phyloP scores from a whole-genome alignment of 2,113 vertebrate species.

The Clarias gariepinus region DNA sequence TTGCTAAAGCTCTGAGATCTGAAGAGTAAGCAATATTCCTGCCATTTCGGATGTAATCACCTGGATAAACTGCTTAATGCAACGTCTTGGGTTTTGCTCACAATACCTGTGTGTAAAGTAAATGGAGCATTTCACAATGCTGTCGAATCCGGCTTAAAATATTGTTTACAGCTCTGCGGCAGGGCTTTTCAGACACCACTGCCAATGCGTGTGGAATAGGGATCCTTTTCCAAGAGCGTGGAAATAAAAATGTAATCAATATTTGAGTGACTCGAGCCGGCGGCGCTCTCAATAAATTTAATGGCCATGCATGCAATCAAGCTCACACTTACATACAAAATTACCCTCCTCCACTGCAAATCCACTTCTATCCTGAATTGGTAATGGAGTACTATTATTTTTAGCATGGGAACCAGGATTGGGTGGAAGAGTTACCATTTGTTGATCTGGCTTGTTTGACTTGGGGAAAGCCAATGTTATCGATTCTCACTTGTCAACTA shows the following conservation, averaged over 20 bases:
- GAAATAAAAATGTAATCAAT: conserved; percentile 21
- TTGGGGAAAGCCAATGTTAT: neutral
- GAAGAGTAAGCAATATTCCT: conserved; percentile 16
- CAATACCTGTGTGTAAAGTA: neutral
- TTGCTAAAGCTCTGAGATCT: neutral
- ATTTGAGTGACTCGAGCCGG: conserved; percentile 24
- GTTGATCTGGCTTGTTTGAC: neutral
- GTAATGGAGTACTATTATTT: conserved; percentile 21
- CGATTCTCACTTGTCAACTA: neutral
- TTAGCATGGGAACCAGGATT: neutral
- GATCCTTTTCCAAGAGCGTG: neutral
- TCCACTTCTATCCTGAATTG: neutral
- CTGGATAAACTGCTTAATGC: conserved; percentile 32
- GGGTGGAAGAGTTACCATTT: neutral
- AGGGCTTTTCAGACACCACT: neutral
- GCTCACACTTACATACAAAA: neutral
- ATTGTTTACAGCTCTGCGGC: conserved; percentile 1
- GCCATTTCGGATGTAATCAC: conserved; percentile 15
- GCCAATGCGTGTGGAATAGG: neutral
- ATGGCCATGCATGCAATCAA: conserved; percentile 12
- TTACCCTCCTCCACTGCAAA: neutral
- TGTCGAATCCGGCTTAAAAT: conserved; percentile 6
- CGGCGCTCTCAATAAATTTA: neutral
- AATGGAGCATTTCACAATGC: conserved; percentile 16
- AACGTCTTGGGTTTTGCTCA: neutral